phyloP scores from a whole-genome alignment of 37 sponge, comb jelly and placozoan genomes.

The Aplysina aerophoba region DNA sequence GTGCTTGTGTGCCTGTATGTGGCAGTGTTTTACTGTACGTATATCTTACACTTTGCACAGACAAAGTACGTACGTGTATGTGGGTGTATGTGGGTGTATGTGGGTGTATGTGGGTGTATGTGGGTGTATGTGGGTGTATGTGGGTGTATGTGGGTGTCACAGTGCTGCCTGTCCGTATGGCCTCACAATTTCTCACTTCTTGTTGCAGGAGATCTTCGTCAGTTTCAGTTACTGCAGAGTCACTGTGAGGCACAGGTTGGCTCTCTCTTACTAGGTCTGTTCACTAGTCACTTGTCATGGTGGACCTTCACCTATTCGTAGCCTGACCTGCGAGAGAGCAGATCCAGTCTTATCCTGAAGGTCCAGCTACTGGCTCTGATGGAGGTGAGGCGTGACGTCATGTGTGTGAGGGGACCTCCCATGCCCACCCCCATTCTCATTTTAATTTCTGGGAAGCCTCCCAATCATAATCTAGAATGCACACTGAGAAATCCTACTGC shows the following conservation, averaged over 20 bases:
- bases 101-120: no score
- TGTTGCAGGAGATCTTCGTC: no score
- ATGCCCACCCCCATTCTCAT: not conserved
- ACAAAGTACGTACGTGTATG: no score
- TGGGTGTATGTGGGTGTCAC: not conserved
- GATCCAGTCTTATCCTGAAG: constrained; percentile 43
- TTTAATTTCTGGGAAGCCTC: no score
- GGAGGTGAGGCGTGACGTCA: constrained; percentile 44
- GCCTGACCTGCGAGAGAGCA: constrained; percentile 55
- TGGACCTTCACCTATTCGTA: not conserved
- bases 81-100: no score
- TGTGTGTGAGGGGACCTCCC: not conserved
- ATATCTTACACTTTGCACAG: no score
- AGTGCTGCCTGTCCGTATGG: not conserved
- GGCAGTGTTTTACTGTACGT: not conserved
- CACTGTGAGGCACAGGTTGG: not conserved
- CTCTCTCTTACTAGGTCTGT: not conserved
- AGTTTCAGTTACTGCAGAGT: not conserved
- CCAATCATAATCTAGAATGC: no score
- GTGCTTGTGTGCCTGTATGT: not conserved
- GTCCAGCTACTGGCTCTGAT: constrained; percentile 64
- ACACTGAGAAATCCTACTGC: not conserved
- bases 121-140: no score
- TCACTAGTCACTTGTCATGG: not conserved
- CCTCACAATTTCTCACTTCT: not conserved